Percentiles rank a stretch among this genome's conserved stretches.
phyloP scores from a whole-genome alignment of 2,797 vertebrate genomes.

The Protonibea diacanthus region DNA sequence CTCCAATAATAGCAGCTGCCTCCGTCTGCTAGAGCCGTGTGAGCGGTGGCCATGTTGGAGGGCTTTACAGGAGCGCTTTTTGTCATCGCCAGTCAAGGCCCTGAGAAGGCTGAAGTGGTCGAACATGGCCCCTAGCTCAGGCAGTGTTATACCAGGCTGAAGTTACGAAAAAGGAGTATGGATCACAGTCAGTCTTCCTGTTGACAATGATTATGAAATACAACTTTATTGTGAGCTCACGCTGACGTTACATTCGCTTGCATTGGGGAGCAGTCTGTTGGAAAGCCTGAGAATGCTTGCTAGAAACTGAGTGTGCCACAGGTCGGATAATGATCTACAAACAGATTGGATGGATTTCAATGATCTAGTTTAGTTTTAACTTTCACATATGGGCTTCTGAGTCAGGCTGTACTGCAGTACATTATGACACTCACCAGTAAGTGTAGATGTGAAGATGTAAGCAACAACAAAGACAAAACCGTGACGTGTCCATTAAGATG shows the following conservation, averaged over 20 bases:
- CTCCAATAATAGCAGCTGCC: conserved; percentile 57
- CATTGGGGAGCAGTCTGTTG: too few relatives aligned
- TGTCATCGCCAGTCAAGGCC: not conserved
- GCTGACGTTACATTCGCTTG: too few relatives aligned
- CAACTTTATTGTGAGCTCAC: too few relatives aligned
- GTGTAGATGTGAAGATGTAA: too few relatives aligned
- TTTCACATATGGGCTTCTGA: too few relatives aligned
- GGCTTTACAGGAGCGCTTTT: conserved; percentile 26
- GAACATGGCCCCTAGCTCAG: not conserved
- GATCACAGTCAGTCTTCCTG: not conserved
- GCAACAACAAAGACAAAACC: not conserved
- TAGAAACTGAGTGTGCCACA: too few relatives aligned
- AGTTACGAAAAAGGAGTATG: not conserved
- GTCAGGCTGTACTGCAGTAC: too few relatives aligned
- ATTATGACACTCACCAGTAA: too few relatives aligned
- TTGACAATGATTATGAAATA: not conserved
- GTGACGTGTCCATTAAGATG: not conserved
- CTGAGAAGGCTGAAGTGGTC: conserved; percentile 19
- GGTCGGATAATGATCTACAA: too few relatives aligned
- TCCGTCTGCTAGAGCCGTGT: conserved; percentile 35
- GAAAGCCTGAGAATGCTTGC: too few relatives aligned
- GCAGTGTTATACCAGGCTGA: not conserved
- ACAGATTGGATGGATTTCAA: too few relatives aligned
- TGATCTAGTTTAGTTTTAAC: too few relatives aligned
- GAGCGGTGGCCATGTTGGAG: conserved; percentile 39